phyloP scores from a whole-genome alignment of 2,113 vertebrate genomes.

The Argyrosomus japonicus region DNA sequence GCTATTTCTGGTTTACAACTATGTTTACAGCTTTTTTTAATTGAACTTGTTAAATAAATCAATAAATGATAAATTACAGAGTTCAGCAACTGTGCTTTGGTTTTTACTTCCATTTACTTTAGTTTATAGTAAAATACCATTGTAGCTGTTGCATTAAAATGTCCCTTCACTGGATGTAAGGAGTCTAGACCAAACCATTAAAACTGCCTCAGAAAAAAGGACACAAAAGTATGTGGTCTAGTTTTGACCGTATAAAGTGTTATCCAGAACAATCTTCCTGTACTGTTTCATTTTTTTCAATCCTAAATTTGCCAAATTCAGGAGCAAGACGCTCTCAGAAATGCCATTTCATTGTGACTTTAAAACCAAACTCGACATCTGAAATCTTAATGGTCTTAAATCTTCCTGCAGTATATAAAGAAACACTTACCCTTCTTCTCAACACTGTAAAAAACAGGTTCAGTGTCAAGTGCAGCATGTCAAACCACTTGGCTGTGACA shows the following conservation, averaged over 20 bases:
- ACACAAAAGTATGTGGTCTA: background rate
- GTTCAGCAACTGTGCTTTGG: background rate
- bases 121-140: background rate
- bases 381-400: background rate
- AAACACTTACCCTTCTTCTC: conserved; percentile 1
- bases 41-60: background rate
- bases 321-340: conserved; percentile 47
- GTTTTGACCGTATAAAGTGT: background rate
- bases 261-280: background rate
- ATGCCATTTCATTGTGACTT: conserved; percentile 33
- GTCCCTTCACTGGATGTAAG: background rate
- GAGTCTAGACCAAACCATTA: background rate
- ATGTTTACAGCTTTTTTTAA: background rate
- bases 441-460: background rate
- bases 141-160: background rate
- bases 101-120: background rate
- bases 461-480: background rate
- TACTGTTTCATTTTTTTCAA: background rate
- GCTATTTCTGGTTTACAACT: too few relatives aligned
- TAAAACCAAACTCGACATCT: conserved; percentile 13
- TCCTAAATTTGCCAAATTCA: background rate
- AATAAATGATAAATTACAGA: conserved; percentile 8
- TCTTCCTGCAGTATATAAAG: background rate
- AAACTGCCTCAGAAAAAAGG: background rate
- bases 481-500: conserved; percentile 27